Base-by-base conservation (phyloP, 2,888 invertebrate species). In the Hetaerina titia region DNA sequence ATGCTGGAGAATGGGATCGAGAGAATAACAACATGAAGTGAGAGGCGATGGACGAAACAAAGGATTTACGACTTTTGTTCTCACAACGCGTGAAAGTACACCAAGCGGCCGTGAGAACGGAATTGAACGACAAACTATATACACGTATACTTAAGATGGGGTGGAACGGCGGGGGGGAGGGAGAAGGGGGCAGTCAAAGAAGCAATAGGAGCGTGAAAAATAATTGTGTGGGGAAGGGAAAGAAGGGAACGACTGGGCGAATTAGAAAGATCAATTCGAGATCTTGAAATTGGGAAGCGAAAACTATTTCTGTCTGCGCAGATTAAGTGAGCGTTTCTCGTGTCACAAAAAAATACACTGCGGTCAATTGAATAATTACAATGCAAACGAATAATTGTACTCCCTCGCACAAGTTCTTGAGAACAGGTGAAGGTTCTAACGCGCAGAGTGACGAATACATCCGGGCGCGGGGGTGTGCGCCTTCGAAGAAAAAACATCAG, bases 201-300 rank as follows among this genome's bases (percentile, higher is more conserved):
- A 17, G 81, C 31, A 31, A 81, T 31, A 25, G 1, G 81, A 25
- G 31, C 13, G 11, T 31, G 25, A 81, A 5, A 15, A 31, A 81
- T 81, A 60, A 60, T 17, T 60, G 60, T 60, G 31, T 31, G 45
- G 45, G 45, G 31, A 15, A 81, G 81, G 13, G 81, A 81, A 31
- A 25, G 25, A 45, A 45, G 45, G 60, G 11, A 81, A 81, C n/a
- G n/a, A 69, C 69, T 22, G 69, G 4, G 45, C 2, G 45, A 19
- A 69, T 22, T 69, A 5, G 8, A 81, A 31, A 81, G n/a, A 15
- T 15, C 31, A 31, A 9, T 13, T 31, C 25, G 31, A 81, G 81
- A 81, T 25, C 81, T 81, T 81, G 81, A 81, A 81, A 81, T 31
- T 15, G 81, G 69, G 69, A 69, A 69, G 69, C 69, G 69, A 69